phyloP scores from a whole-genome alignment of 2,888 invertebrate species.

The Rhagophthalmus giganteus region DNA sequence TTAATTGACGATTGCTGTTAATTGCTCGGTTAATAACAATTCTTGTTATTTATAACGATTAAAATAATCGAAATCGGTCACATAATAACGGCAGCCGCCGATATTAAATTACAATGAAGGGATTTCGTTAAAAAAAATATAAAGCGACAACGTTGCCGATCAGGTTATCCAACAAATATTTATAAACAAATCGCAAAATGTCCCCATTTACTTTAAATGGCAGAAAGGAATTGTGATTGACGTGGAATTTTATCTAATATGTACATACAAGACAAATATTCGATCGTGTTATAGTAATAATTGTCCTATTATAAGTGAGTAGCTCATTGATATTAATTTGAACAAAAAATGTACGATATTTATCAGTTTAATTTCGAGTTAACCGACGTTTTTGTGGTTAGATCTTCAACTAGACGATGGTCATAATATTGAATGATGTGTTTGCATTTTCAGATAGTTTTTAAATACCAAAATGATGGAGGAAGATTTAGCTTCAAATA shows the following conservation, averaged over 20 bases:
- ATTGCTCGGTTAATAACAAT: neutral
- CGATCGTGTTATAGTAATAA: conserved; percentile 8
- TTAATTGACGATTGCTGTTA: neutral
- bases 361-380: conserved; percentile 8
- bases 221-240: conserved; percentile 30
- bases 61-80: neutral
- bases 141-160: too few species aligned
- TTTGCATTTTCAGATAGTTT: conserved; percentile 17
- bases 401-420: neutral
- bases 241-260: conserved; percentile 42
- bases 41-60: neutral
- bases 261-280: conserved; percentile 31
- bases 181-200: neutral
- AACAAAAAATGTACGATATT: neutral
- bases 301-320: conserved; percentile 8
- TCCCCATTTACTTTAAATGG: neutral
- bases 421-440: neutral
- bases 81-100: neutral
- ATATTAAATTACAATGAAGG: too few species aligned
- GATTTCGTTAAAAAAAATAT: too few species aligned
- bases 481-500: conserved; percentile 64
- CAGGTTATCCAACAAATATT: too few species aligned
- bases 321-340: neutral
- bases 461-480: conserved; percentile 63
- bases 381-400: conserved; percentile 4